These are phyloP conservation scores for Anastatus disparis DNA, from an alignment of 1,140 invertebrate genomes.

Conservation along the genomic window DNA sequence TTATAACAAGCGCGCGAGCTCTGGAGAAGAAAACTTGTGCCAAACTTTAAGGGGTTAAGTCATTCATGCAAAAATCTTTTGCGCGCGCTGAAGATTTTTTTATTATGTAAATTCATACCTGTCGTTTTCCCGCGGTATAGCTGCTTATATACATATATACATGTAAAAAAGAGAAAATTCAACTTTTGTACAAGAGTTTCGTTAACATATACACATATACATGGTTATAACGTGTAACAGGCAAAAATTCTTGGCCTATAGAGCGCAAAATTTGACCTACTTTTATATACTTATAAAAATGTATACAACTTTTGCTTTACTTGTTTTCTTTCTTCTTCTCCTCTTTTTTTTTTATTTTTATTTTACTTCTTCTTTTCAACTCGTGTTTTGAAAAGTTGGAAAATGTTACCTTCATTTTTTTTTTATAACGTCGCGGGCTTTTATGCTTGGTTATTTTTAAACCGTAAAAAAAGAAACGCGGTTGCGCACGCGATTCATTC, in stretches of 20 bases:
- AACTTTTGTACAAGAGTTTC: too few species aligned
- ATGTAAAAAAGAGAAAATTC: neutral
- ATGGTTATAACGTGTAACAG: too few species aligned
- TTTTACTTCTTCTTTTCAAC: too few species aligned
- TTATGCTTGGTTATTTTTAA: too few species aligned
- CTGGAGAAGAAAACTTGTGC: neutral
- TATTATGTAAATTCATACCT: slow-evolving; percentile 24
- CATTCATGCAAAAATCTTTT: slow-evolving; percentile 20
- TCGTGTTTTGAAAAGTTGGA: neutral
- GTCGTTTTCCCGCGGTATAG: too few species aligned
- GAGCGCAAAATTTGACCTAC: slow-evolving; percentile 14
- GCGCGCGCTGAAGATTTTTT: too few species aligned
- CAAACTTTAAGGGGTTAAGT: neutral
- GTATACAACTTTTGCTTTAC: too few species aligned
- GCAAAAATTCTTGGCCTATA: slow-evolving; percentile 1
- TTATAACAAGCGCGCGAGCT: neutral
- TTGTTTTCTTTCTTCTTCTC: neutral
- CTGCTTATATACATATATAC: too few species aligned
- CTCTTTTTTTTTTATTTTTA: neutral
- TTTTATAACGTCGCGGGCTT: neutral
- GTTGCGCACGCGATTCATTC: too few species aligned
- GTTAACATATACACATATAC: too few species aligned
- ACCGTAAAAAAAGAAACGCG: too few species aligned
- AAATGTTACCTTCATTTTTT: neutral
- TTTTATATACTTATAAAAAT: neutral